phyloP scores from a whole-genome alignment of 2,888 invertebrate species.

The Hypena proboscidalis region DNA sequence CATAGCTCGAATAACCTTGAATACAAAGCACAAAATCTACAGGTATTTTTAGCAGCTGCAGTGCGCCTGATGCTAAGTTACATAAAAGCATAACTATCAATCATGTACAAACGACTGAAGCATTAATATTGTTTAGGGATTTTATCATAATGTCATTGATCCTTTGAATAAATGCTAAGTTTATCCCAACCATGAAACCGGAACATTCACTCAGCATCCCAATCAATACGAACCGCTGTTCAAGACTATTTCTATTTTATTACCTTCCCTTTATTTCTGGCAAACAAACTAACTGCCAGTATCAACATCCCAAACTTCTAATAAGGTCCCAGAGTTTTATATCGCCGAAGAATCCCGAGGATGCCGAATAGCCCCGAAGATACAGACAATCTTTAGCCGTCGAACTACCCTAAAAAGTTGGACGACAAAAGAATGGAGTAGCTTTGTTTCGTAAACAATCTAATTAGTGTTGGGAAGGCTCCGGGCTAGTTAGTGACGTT shows the following conservation, averaged over 20 bases:
- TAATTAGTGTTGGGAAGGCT: conserved; percentile 57
- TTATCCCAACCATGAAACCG: too few species aligned
- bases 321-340: conserved; percentile 43
- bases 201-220: conserved; percentile 4
- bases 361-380: conserved; percentile 33
- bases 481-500: conserved; percentile 13
- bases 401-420: conserved; percentile 53
- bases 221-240: conserved; percentile 16
- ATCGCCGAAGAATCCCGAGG: conserved; percentile 37
- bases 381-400: conserved; percentile 37
- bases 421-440: conserved; percentile 50
- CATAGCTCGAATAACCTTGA: too few species aligned
- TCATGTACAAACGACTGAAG: too few species aligned
- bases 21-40: too few species aligned
- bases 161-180: too few species aligned
- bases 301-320: conserved; percentile 46
- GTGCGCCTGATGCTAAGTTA: too few species aligned
- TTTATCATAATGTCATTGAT: too few species aligned
- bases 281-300: conserved; percentile 40
- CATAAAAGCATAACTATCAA: too few species aligned
- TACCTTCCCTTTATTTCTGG: conserved; percentile 37
- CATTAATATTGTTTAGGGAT: too few species aligned
- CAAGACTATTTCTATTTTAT: conserved; percentile 34
- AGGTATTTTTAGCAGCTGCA: too few species aligned
- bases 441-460: conserved; percentile 63